phyloP scores from a whole-genome alignment of 1,140 invertebrate species.

The Laupala kohalensis region DNA sequence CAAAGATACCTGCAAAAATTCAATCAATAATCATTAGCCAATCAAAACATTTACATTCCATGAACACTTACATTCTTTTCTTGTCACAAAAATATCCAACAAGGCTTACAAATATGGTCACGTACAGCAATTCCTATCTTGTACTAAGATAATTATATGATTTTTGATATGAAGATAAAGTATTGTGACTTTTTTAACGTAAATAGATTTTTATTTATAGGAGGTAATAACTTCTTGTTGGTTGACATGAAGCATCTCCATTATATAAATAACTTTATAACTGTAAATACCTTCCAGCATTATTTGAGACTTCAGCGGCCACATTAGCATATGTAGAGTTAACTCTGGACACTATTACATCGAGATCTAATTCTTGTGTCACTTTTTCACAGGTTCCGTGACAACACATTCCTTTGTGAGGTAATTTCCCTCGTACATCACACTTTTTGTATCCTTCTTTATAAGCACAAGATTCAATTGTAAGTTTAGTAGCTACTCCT shows the following conservation, averaged over 20 bases:
- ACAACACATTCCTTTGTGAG: constrained; percentile 1
- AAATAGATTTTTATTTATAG: not conserved
- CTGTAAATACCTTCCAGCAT: constrained; percentile 10
- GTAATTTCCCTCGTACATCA: constrained; percentile 7
- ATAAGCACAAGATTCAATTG: constrained; percentile 7
- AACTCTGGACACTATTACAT: not conserved
- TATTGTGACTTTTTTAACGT: not conserved
- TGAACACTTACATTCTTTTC: not conserved
- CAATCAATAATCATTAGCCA: not conserved
- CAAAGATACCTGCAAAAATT: constrained; percentile 9
- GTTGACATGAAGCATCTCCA: not conserved
- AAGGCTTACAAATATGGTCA: not conserved
- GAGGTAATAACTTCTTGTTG: no score
- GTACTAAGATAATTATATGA: not conserved
- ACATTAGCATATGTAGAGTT: not conserved
- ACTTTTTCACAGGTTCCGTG: not conserved
- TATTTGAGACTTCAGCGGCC: not conserved
- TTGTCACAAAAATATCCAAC: not conserved
- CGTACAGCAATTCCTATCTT: not conserved
- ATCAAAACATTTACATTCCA: not conserved
- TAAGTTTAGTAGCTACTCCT: not conserved
- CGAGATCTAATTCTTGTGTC: not conserved
- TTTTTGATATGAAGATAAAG: not conserved
- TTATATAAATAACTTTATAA: not conserved
- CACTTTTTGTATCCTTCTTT: not conserved